These are phyloP conservation scores for Heliocidaris tuberculata DNA, from an alignment of 35 echinoderm and acorn worm genomes.

Conservation along the genomic window DNA sequence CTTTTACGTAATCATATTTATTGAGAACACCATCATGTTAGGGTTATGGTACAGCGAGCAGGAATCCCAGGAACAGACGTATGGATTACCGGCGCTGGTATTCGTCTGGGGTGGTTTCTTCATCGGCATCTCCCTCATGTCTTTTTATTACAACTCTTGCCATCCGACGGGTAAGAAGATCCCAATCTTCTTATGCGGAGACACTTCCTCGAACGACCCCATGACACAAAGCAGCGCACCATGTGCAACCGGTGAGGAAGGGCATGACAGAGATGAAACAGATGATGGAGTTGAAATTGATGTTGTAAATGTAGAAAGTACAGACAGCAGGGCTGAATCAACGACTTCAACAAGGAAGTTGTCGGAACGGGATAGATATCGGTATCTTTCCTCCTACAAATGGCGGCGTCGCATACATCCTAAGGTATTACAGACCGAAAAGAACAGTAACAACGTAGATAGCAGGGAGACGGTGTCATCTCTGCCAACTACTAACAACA, in stretches of 20 bases:
- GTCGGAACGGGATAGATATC: not conserved
- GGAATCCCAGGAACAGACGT: slow-evolving; percentile 51
- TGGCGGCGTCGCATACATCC: slow-evolving; percentile 1
- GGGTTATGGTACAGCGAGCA: slow-evolving; percentile 74
- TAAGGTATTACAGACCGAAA: not conserved
- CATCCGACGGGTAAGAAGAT: slow-evolving; percentile 68
- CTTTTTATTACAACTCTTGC: slow-evolving; percentile 70
- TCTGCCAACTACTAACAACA: no score
- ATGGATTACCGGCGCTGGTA: slow-evolving; percentile 65
- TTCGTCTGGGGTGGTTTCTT: slow-evolving; percentile 97
- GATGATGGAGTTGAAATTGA: not conserved
- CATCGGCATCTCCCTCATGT: slow-evolving; percentile 76
- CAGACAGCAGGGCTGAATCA: not conserved
- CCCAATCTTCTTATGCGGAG: not conserved
- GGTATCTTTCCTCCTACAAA: slow-evolving; percentile 6
- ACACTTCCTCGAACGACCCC: not conserved
- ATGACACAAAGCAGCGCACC: not conserved
- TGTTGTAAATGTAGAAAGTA: no score
- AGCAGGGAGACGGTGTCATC: no score
- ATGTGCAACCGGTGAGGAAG: no score
- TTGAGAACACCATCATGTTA: slow-evolving; percentile 90
- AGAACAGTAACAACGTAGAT: not conserved
- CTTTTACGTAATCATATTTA: slow-evolving; percentile 73
- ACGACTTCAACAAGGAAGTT: not conserved
- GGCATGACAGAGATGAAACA: not conserved